Evolutionary conservation across 2,797 vertebrate species (phyloP).

Genomic region (Buceros bicornis): DNA sequence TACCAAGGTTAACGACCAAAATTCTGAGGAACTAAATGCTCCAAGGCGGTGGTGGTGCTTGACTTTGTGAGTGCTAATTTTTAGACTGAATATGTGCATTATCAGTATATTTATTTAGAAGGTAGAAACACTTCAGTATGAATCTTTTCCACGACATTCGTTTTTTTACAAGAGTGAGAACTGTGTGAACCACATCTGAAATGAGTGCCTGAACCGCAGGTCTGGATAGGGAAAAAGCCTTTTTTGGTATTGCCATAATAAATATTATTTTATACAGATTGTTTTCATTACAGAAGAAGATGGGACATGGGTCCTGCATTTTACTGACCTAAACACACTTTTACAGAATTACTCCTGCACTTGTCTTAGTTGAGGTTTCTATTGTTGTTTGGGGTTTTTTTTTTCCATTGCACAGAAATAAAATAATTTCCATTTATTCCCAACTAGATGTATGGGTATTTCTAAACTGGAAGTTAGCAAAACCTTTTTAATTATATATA

Average conservation of each 20-base stretch:
- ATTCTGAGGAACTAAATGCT: neutral
- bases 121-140: neutral
- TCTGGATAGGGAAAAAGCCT: neutral
- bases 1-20: neutral
- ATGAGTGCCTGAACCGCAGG: neutral
- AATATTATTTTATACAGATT: neutral
- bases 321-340: rapidly evolving
- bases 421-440: neutral
- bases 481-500: neutral
- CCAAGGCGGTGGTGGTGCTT: neutral
- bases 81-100: neutral
- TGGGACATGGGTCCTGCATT: neutral
- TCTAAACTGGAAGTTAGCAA: neutral
- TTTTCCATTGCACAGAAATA: neutral
- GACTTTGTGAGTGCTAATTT: neutral
- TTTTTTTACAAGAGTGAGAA: neutral
- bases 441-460: neutral
- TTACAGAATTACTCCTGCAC: neutral
- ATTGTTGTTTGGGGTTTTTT: neutral
- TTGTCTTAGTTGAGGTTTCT: neutral
- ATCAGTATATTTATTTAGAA: neutral
- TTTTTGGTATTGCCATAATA: neutral
- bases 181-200: neutral
- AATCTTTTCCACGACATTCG: neutral
- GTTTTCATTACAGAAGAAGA: neutral